phyloP scores from a whole-genome alignment of 2,888 invertebrate genomes.

The Drosophila recens region DNA sequence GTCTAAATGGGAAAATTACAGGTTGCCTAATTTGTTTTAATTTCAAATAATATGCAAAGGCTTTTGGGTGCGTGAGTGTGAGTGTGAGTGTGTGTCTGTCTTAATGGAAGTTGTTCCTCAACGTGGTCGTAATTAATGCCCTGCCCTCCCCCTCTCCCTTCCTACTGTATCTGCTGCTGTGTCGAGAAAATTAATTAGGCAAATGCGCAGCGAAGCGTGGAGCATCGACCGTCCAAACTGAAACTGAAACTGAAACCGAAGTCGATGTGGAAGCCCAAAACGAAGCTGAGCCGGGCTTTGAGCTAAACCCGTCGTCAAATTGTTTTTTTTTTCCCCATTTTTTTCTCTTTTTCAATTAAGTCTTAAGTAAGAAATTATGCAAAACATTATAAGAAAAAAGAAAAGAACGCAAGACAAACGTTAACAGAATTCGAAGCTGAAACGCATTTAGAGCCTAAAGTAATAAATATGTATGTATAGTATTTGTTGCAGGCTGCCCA shows the following conservation, averaged over 20 bases:
- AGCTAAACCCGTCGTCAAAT: conserved; percentile 50
- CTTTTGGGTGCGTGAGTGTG: conserved; percentile 31
- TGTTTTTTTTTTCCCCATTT: neutral
- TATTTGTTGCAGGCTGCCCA: conserved; percentile 16
- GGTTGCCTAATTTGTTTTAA: conserved; percentile 82
- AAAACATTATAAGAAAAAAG: conserved; percentile 63
- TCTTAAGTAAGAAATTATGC: conserved; percentile 83
- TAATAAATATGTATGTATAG: conserved; percentile 4
- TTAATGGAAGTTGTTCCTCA: conserved; percentile 81
- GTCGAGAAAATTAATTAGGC: conserved; percentile 83
- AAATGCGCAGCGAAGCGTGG: conserved; percentile 83
- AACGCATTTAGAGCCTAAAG: conserved; percentile 1
- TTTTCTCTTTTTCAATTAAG: conserved; percentile 75
- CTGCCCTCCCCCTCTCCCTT: conserved; percentile 3
- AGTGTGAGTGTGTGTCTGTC: conserved; percentile 32
- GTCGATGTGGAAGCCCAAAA: conserved; percentile 25
- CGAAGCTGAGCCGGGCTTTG: conserved; percentile 54
- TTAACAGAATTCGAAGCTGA: conserved; percentile 57
- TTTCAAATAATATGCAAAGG: conserved; percentile 79
- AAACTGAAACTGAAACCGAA: conserved; percentile 16
- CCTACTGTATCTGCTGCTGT: conserved; percentile 45
- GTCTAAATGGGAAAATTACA: conserved; percentile 81
- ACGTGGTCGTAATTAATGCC: conserved; percentile 80
- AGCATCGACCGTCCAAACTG: conserved; percentile 37
- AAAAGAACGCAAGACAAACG: conserved; percentile 41